These are phyloP conservation scores for Sterrhoptilus dennistouni DNA, from an alignment of 2,113 vertebrate genomes.

Conservation along the genomic window DNA sequence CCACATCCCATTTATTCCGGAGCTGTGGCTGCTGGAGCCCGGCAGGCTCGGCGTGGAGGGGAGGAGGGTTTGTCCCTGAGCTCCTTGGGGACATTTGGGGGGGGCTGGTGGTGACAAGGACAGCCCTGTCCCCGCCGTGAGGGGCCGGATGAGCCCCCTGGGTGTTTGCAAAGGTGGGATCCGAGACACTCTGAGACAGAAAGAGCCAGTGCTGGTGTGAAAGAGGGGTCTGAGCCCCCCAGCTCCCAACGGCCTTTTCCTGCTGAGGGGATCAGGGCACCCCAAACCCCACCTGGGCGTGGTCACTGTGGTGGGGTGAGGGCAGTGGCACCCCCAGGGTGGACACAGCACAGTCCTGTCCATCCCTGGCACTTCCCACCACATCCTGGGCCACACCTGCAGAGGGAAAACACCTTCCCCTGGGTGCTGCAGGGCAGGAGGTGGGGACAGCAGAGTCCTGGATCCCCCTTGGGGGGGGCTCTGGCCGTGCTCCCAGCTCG, in stretches of 20 bases:
- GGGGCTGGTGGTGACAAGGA: neutral
- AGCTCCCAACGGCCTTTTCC: accelerated
- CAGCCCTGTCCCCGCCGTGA: accelerated
- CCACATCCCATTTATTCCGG: constrained; percentile 10
- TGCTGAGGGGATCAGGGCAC: accelerated
- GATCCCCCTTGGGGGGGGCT: too few relatives aligned
- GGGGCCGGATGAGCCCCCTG: accelerated
- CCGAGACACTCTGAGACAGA: neutral
- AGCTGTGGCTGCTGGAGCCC: neutral
- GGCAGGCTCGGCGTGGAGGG: accelerated
- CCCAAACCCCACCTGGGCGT: accelerated
- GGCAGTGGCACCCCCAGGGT: neutral
- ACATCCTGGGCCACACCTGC: accelerated
- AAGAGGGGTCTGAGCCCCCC: neutral
- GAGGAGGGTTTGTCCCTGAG: neutral
- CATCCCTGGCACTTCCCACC: accelerated
- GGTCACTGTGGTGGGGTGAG: accelerated
- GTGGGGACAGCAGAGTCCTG: neutral
- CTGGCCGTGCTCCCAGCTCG: neutral
- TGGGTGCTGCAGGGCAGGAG: neutral
- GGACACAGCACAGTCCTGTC: neutral
- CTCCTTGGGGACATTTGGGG: neutral
- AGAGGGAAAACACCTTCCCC: neutral
- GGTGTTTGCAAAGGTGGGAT: accelerated
- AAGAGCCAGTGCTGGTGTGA: accelerated